Percentiles rank a stretch among this genome's conserved stretches.
Conservation (phyloP, 1,140 invertebrate genomes). For the Antheraea mylitta region DNA sequence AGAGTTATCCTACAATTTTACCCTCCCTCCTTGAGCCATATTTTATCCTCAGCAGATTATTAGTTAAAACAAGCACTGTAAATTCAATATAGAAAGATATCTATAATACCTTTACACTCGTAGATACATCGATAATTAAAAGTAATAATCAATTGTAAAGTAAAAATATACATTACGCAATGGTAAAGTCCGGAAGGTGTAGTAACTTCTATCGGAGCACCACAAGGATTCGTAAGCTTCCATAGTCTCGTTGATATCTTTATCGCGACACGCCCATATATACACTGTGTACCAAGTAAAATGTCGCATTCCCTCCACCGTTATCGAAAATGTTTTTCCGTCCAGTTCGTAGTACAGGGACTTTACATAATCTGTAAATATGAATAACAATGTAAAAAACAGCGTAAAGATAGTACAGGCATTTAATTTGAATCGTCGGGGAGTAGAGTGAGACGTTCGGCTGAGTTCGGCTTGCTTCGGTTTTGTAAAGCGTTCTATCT, state of each 20-base stretch:
- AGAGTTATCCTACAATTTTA: no score
- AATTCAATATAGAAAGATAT: no score
- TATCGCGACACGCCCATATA: conserved; percentile 85
- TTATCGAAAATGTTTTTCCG: conserved; percentile 63
- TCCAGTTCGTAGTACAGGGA: conserved; percentile 54
- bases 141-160: not conserved
- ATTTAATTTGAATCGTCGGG: no score
- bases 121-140: not conserved
- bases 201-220: conserved; percentile 54
- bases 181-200: conserved; percentile 60
- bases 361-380: conserved; percentile 51
- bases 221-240: conserved; percentile 54
- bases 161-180: conserved; percentile 35
- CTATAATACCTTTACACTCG: no score
- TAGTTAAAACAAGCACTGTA: no score
- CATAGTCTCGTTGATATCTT: conserved; percentile 43
- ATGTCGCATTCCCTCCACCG: conserved; percentile 84
- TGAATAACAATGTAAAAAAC: not conserved
- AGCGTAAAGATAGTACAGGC: no score
- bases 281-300: conserved; percentile 86
- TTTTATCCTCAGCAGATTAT: no score
- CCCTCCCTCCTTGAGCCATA: no score
- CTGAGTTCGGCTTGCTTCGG: no score
- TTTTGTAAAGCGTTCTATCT: no score
- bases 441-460: no score